A percentile compares a stretch with the other conserved stretches of the same genome.
These are phyloP conservation scores for Hozukius guyotensis DNA, from an alignment of 2,797 vertebrate species.

Conservation along the genomic window DNA sequence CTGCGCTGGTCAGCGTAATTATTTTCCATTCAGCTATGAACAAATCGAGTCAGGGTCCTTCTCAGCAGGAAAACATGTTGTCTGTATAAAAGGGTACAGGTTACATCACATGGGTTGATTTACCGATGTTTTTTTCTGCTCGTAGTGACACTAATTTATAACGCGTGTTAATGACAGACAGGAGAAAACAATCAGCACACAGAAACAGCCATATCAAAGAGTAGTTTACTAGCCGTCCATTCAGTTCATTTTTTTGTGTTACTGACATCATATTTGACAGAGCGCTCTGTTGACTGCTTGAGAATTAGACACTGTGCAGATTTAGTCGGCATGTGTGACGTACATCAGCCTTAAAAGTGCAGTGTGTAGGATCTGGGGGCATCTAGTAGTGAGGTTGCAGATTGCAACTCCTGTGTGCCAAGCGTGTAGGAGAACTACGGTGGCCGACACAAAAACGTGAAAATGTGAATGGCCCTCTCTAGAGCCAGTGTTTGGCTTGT, in stretches of 20 bases:
- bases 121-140: neutral
- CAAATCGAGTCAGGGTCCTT: slow-evolving; percentile 43
- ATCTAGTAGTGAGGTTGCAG: too few relatives aligned
- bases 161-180: neutral
- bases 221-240: neutral
- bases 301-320: slow-evolving; percentile 4
- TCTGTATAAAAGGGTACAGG: slow-evolving; percentile 7
- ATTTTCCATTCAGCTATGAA: slow-evolving; percentile 39
- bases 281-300: neutral
- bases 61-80: slow-evolving; percentile 3
- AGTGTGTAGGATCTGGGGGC: too few relatives aligned
- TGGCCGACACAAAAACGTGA: too few relatives aligned
- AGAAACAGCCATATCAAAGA: slow-evolving; percentile 36
- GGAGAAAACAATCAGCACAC: neutral
- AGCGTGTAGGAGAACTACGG: too few relatives aligned
- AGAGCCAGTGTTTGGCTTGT: too few relatives aligned
- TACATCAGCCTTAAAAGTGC: slow-evolving; percentile 1
- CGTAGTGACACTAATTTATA: neutral
- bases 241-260: neutral
- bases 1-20: slow-evolving; percentile 29
- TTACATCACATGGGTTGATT: neutral
- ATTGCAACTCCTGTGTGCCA: too few relatives aligned
- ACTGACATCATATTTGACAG: neutral
- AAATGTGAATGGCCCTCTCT: too few relatives aligned
- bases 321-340: neutral